Evolutionary conservation across 2,888 invertebrate genomes (phyloP).

Genomic region (Rhorus exstirpatorius): DNA sequence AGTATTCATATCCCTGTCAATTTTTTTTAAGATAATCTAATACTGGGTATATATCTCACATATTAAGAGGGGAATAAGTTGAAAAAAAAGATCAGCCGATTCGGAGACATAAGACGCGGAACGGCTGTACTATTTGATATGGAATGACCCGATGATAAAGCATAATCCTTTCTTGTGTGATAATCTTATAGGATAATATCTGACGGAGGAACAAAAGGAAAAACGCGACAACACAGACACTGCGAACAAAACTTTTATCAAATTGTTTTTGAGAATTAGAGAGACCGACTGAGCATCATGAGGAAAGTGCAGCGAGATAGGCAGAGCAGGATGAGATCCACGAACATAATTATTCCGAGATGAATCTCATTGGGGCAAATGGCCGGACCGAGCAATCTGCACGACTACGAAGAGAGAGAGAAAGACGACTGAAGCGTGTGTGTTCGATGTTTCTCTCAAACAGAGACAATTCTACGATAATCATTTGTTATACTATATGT

Average conservation of each 20-base stretch:
- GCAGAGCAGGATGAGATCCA: constrained; percentile 88
- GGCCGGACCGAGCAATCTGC: constrained; percentile 69
- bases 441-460: constrained; percentile 75
- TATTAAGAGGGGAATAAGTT: too few relatives aligned
- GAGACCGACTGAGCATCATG: constrained; percentile 89
- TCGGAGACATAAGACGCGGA: too few relatives aligned
- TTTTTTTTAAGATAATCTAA: too few relatives aligned
- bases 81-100: too few relatives aligned
- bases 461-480: constrained; percentile 90
- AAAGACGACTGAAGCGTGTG: constrained; percentile 63
- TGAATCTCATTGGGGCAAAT: constrained; percentile 73
- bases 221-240: constrained; percentile 89
- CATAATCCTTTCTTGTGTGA: constrained; percentile 96
- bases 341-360: constrained; percentile 84
- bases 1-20: too few relatives aligned
- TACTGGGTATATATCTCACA: too few relatives aligned
- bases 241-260: constrained; percentile 89
- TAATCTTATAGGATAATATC: constrained; percentile 94
- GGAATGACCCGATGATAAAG: too few relatives aligned
- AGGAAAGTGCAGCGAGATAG: constrained; percentile 89
- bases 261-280: constrained; percentile 92
- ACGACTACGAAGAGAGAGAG: constrained; percentile 83
- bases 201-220: constrained; percentile 92
- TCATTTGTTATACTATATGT: constrained; percentile 96
- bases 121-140: too few relatives aligned